Evolutionary conservation across 2,113 vertebrate species (phyloP).

Genomic region (Tamias sibiricus): DNA sequence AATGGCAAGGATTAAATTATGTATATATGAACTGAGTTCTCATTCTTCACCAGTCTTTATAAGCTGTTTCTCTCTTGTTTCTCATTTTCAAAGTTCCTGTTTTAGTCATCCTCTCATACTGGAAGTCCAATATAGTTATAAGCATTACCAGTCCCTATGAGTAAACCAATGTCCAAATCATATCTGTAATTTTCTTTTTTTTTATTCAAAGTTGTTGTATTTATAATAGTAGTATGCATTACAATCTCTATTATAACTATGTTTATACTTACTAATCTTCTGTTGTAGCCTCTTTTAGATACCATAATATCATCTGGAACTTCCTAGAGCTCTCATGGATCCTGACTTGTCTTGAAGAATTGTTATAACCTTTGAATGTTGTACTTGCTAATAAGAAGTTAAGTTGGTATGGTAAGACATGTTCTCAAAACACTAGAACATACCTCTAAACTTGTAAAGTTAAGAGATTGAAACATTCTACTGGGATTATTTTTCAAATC

Average conservation of each 20-base stretch:
- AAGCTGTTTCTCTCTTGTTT: neutral
- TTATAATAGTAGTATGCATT: no score
- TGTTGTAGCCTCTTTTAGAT: neutral
- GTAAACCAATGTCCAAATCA: neutral
- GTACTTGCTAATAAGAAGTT: neutral
- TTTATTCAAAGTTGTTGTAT: no score
- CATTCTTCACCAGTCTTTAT: neutral
- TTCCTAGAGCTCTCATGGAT: neutral
- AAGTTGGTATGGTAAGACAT: neutral
- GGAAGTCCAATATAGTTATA: neutral
- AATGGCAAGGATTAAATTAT: neutral
- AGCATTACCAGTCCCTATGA: neutral
- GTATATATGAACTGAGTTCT: neutral
- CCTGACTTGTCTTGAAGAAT: neutral
- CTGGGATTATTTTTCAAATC: neutral
- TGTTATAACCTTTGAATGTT: rapidly evolving
- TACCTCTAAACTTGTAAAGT: neutral
- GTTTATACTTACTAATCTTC: neutral
- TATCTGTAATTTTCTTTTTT: neutral
- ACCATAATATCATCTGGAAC: no score
- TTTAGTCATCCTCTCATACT: neutral
- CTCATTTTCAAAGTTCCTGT: neutral
- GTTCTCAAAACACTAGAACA: neutral
- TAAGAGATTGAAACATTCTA: neutral
- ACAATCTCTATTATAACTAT: no score